phyloP scores from a whole-genome alignment of 2,797 vertebrate genomes.

The Philypnodon macrostomus region DNA sequence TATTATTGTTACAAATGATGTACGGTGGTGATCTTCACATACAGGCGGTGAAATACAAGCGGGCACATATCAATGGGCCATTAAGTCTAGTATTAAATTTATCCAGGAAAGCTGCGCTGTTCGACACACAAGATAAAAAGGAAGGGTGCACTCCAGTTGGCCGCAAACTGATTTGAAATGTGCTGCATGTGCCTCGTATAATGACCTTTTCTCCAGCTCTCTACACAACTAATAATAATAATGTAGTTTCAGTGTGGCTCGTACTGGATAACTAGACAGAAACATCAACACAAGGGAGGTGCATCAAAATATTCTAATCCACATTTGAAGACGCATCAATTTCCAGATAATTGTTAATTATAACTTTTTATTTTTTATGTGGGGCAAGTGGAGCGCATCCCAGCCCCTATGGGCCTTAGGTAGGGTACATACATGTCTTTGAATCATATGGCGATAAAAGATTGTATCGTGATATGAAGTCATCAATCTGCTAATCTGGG shows the following conservation, averaged over 20 bases:
- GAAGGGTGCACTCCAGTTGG: conserved; percentile 21
- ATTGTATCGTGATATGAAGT: too few species aligned
- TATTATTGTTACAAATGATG: conserved; percentile 78
- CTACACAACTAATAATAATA: conserved; percentile 6
- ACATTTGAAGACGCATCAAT: conserved; percentile 1
- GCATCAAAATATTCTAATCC: neutral
- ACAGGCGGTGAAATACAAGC: conserved; percentile 58
- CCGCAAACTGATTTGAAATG: conserved; percentile 10
- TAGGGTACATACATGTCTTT: too few species aligned
- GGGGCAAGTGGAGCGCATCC: too few species aligned
- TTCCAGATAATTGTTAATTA: too few species aligned
- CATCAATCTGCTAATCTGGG: too few species aligned
- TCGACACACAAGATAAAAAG: conserved; percentile 32
- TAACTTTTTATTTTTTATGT: too few species aligned
- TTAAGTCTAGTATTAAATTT: conserved; percentile 65
- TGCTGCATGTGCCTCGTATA: neutral
- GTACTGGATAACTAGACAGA: conserved; percentile 9
- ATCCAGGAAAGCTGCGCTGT: conserved; percentile 44
- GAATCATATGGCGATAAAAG: too few species aligned
- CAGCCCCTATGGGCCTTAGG: too few species aligned
- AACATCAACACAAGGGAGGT: conserved; percentile 10
- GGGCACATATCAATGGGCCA: conserved; percentile 61
- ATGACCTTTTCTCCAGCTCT: conserved; percentile 4
- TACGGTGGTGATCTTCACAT: conserved; percentile 59
- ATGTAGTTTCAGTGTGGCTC: conserved; percentile 5